These are phyloP conservation scores for Bibio marci DNA, from an alignment of 2,888 invertebrate genomes.

Conservation along the genomic window DNA sequence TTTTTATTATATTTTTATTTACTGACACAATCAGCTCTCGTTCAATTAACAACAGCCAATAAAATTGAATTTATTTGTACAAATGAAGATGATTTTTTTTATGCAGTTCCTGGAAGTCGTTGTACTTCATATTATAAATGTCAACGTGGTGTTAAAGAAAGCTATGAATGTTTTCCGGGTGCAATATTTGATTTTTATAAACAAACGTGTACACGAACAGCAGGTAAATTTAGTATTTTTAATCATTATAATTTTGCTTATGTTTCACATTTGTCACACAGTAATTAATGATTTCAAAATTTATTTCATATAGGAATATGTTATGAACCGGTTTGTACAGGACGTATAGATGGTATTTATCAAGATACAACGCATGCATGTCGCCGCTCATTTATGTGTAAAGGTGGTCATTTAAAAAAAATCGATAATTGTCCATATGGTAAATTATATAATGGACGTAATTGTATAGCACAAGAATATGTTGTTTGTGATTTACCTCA, in stretches of 20 bases:
- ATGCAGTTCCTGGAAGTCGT: conserved; percentile 37
- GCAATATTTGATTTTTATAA: conserved; percentile 37
- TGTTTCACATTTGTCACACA: background rate
- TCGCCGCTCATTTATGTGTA: conserved; percentile 33
- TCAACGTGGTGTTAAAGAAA: conserved; percentile 12
- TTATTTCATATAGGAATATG: conserved; percentile 28
- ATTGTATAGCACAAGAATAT: conserved; percentile 27
- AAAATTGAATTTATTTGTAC: conserved; percentile 15
- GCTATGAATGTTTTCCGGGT: conserved; percentile 34
- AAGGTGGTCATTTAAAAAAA: conserved; percentile 32
- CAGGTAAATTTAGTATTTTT: conserved; percentile 15
- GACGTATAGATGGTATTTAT: conserved; percentile 37
- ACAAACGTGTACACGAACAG: conserved; percentile 35
- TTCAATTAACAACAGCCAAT: background rate
- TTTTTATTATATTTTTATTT: too few species aligned
- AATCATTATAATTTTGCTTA: background rate
- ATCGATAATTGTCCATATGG: conserved; percentile 31
- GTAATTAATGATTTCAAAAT: background rate
- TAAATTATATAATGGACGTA: conserved; percentile 33
- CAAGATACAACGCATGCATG: conserved; percentile 40
- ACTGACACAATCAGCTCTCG: conserved; percentile 2
- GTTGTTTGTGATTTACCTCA: conserved; percentile 34
- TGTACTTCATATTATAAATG: conserved; percentile 42
- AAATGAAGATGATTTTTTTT: conserved; percentile 20
- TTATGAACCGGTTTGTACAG: conserved; percentile 40